Percentiles rank a stretch among this genome's conserved stretches.
These are phyloP conservation scores for Megalurothrips usitatus DNA, from an alignment of 2,888 invertebrate genomes.

Conservation along the genomic window DNA sequence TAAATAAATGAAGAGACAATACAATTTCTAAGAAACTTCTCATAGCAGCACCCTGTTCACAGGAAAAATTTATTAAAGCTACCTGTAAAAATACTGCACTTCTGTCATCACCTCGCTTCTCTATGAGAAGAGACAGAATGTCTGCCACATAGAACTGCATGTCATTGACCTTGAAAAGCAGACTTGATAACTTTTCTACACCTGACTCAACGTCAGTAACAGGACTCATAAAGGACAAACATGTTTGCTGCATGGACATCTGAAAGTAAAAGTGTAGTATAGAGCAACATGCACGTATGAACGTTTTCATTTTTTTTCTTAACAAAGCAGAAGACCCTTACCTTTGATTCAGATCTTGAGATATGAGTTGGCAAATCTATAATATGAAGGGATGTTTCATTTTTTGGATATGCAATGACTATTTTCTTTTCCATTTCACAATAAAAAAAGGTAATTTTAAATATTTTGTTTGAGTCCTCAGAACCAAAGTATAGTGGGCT, in stretches of 20 bases:
- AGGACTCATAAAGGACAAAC: background rate
- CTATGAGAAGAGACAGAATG: constrained; percentile 65
- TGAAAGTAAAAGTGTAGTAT: background rate
- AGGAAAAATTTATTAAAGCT: background rate
- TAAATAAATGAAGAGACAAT: no score
- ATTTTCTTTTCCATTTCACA: background rate
- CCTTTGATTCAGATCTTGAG: background rate
- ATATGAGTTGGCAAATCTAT: background rate
- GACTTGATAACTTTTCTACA: constrained; percentile 34
- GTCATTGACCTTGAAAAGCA: constrained; percentile 53
- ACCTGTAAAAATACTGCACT: constrained; percentile 52
- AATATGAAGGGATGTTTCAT: background rate
- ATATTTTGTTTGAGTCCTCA: background rate
- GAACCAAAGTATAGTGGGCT: background rate
- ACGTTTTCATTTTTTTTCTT: background rate
- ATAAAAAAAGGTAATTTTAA: constrained; percentile 3
- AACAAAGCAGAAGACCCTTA: background rate
- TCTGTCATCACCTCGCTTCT: constrained; percentile 51
- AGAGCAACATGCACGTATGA: background rate
- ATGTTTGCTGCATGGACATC: background rate
- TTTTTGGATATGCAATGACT: background rate
- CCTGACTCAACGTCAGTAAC: background rate
- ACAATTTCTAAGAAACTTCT: no score
- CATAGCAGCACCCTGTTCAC: background rate
- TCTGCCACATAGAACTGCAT: constrained; percentile 71